Conservation (phyloP, 2,113 vertebrate species). For the Turdus rufiventris region DNA sequence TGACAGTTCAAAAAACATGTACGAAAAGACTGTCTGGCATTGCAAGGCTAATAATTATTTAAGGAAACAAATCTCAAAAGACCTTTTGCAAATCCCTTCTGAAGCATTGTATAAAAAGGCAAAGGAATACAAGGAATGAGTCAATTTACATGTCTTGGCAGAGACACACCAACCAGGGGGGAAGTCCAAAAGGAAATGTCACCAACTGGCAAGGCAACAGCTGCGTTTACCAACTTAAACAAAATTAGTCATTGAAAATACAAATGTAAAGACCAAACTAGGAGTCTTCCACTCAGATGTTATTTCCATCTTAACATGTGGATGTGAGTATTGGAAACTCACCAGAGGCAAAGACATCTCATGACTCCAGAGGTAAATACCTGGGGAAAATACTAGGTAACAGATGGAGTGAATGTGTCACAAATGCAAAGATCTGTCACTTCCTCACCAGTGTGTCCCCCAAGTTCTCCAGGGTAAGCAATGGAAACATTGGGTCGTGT, state of each 20-base stretch:
- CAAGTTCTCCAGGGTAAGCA: neutral
- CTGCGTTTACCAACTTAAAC: constrained; percentile 68
- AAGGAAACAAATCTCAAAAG: neutral
- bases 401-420: constrained; percentile 8
- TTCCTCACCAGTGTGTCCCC: neutral
- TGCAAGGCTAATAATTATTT: neutral
- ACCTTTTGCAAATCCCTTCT: neutral
- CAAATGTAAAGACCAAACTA: constrained; percentile 57
- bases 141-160: constrained; percentile 62
- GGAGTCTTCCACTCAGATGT: constrained; percentile 49
- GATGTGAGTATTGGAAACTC: constrained; percentile 50
- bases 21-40: neutral
- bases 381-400: constrained; percentile 14
- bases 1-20: neutral
- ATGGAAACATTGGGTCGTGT: neutral
- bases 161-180: constrained; percentile 8
- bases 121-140: constrained; percentile 45
- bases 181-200: constrained; percentile 70
- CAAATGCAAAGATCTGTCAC: neutral
- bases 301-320: constrained; percentile 63
- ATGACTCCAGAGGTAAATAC: constrained; percentile 41
- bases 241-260: constrained; percentile 68
- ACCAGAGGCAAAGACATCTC: constrained; percentile 12
- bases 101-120: constrained; percentile 27
- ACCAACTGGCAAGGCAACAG: constrained; percentile 66